A percentile compares a stretch with the other conserved stretches of the same genome.
These are phyloP conservation scores for Typhlichthys eigenmanni DNA, from an alignment of 2,797 vertebrate genomes.

Conservation along the genomic window DNA sequence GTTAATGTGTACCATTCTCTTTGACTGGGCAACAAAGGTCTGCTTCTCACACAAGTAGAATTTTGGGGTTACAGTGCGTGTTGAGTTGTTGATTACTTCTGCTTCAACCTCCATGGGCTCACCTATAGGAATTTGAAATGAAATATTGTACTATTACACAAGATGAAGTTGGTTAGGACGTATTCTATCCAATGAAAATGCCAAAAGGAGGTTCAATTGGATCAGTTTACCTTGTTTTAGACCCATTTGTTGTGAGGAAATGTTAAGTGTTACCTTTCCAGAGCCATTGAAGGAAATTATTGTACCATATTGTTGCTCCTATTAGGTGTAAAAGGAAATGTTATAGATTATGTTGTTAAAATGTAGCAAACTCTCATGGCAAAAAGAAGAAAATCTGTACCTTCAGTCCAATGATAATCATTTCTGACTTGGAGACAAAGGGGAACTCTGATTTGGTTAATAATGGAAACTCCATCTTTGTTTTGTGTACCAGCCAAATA, in stretches of 20 bases:
- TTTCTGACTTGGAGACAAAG: conserved; percentile 70
- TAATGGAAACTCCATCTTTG: conserved; percentile 66
- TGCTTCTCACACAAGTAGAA: conserved; percentile 71
- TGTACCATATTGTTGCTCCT: conserved; percentile 69
- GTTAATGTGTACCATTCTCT: conserved; percentile 47
- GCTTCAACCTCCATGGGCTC: conserved; percentile 58
- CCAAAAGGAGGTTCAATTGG: background rate
- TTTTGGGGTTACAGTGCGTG: conserved; percentile 48
- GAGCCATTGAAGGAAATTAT: conserved; percentile 65
- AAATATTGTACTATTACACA: background rate
- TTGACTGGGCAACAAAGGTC: conserved; percentile 62
- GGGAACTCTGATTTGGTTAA: conserved; percentile 68
- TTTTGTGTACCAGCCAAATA: conserved; percentile 70
- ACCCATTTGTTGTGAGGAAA: conserved; percentile 70
- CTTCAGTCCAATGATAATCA: conserved; percentile 67
- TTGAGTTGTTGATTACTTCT: conserved; percentile 60
- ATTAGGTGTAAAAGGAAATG: conserved; percentile 6
- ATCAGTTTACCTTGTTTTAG: conserved; percentile 67
- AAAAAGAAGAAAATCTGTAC: conserved; percentile 32
- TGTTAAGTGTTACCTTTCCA: conserved; percentile 68
- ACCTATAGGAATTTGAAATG: conserved; percentile 30
- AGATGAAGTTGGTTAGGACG: background rate
- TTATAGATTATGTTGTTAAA: background rate
- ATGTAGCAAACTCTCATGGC: background rate
- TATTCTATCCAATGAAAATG: background rate